These are phyloP conservation scores for Dryoscopus gambensis DNA, from an alignment of 2,113 vertebrate species.

Conservation along the genomic window DNA sequence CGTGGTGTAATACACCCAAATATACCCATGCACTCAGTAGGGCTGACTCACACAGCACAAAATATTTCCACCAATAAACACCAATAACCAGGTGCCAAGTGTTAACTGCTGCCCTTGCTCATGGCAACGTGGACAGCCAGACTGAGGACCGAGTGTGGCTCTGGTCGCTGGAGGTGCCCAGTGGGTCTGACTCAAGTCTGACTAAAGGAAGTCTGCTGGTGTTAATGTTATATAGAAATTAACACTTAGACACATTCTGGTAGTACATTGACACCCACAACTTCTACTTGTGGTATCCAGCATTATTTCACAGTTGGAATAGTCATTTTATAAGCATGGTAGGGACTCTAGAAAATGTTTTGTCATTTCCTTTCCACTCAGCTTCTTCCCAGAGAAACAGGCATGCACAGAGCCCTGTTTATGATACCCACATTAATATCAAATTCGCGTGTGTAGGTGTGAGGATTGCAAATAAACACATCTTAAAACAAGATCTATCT, in stretches of 20 bases:
- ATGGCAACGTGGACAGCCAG: fast-evolving
- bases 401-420: background rate
- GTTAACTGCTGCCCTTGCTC: background rate
- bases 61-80: slow-evolving; percentile 5
- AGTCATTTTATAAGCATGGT: background rate
- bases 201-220: background rate
- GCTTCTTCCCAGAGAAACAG: background rate
- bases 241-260: background rate
- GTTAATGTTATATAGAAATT: slow-evolving; percentile 22
- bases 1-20: background rate
- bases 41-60: background rate
- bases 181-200: background rate
- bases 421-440: background rate
- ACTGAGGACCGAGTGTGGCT: background rate
- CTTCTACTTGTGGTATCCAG: background rate
- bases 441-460: background rate
- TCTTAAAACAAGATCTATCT: slow-evolving; percentile 32
- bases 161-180: background rate
- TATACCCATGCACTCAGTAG: background rate
- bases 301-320: slow-evolving; percentile 7
- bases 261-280: background rate
- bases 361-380: background rate
- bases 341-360: background rate
- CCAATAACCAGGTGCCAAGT: background rate
- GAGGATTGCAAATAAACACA: slow-evolving; percentile 34